Conservation (phyloP, 2,888 invertebrate species). For the Hymenopus coronatus region DNA sequence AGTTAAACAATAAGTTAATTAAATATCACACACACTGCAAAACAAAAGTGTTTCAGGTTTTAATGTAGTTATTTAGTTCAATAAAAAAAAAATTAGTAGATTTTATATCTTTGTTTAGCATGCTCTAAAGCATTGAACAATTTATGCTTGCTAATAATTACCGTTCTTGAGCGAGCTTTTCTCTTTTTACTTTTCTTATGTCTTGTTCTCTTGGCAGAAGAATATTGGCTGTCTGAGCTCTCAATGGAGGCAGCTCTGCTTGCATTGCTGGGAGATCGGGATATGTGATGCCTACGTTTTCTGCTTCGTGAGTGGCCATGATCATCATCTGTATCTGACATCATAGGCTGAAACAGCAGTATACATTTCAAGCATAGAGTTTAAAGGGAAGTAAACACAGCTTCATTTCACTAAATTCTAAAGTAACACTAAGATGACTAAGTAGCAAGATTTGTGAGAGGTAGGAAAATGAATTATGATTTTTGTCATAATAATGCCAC, state of each 20-base stretch:
- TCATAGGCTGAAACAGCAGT: background rate
- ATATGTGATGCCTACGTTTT: slow-evolving; percentile 14
- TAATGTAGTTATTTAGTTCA: background rate
- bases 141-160: slow-evolving; percentile 40
- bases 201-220: slow-evolving; percentile 12
- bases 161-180: slow-evolving; percentile 48
- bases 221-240: slow-evolving; percentile 23
- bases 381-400: too few species aligned
- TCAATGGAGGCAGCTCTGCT: slow-evolving; percentile 10
- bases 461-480: too few species aligned
- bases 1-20: background rate
- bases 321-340: slow-evolving; percentile 16
- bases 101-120: background rate
- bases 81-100: background rate
- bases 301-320: slow-evolving; percentile 9
- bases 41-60: background rate
- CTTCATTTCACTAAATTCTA: too few species aligned
- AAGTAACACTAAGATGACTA: too few species aligned
- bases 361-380: background rate
- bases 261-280: slow-evolving; percentile 12
- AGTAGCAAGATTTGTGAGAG: too few species aligned
- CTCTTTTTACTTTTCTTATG: slow-evolving; percentile 49
- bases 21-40: background rate
- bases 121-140: background rate
- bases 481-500: too few species aligned